Evolutionary conservation across 2,888 invertebrate species (phyloP).

Genomic region (Plusia festucae): DNA sequence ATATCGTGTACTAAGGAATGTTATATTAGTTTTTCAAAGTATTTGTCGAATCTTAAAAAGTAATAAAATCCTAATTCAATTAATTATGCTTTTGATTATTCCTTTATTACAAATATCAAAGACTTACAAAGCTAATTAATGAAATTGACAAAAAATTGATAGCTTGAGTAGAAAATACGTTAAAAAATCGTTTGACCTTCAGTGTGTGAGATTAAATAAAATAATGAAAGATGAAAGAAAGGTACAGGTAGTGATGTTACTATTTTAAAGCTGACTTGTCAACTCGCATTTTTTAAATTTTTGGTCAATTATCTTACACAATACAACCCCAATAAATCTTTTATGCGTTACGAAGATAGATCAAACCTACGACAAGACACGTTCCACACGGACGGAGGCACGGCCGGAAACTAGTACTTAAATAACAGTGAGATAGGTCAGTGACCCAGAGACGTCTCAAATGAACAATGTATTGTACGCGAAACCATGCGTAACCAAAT

Average conservation of each 20-base stretch:
- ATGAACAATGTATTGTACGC: constrained; percentile 33
- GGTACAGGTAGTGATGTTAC: too few relatives aligned
- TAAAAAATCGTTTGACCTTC: too few relatives aligned
- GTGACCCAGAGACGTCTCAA: constrained; percentile 32
- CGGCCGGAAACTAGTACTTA: constrained; percentile 18
- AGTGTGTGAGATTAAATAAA: too few relatives aligned
- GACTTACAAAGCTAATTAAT: background rate
- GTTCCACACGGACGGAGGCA: background rate
- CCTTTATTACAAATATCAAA: background rate
- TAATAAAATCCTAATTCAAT: background rate
- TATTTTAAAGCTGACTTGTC: too few relatives aligned
- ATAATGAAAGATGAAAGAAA: too few relatives aligned
- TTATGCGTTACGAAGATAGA: background rate
- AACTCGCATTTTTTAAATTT: too few relatives aligned
- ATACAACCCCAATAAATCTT: too few relatives aligned
- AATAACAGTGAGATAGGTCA: constrained; percentile 44
- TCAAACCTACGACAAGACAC: background rate
- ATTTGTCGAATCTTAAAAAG: background rate
- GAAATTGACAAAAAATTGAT: too few relatives aligned
- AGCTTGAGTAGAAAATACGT: too few relatives aligned
- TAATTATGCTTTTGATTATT: background rate
- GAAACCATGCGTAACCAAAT: constrained; percentile 32
- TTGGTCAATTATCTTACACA: too few relatives aligned
- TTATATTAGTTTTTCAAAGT: too few relatives aligned
- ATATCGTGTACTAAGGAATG: too few relatives aligned